phyloP scores from a whole-genome alignment of 2,113 vertebrate genomes.

The Chroicocephalus ridibundus region DNA sequence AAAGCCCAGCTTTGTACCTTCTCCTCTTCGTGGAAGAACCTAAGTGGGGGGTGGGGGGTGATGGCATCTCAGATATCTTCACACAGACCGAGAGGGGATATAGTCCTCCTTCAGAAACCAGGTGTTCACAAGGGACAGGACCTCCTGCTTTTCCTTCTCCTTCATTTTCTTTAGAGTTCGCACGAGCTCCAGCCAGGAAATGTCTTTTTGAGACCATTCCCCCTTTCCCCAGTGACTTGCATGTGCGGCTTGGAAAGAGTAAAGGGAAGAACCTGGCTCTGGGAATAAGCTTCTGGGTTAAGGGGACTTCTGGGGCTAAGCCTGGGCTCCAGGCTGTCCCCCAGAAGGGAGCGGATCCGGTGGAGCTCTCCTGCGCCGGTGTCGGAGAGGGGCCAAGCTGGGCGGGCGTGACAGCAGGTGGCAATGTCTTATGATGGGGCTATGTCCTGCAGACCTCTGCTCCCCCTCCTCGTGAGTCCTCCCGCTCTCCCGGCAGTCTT shows the following conservation, averaged over 20 bases:
- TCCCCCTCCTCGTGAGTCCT: not conserved
- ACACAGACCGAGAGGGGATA: not conserved
- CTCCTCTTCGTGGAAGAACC: not conserved
- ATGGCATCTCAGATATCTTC: not conserved
- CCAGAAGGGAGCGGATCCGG: not conserved
- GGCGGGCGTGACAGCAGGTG: accelerated
- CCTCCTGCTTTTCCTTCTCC: not conserved
- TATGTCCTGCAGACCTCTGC: not conserved
- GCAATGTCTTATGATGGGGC: not conserved
- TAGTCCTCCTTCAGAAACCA: not conserved
- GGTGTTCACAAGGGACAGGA: not conserved
- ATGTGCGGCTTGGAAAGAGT: not conserved
- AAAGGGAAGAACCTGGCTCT: not conserved
- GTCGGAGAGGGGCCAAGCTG: not conserved
- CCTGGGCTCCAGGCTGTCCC: not conserved
- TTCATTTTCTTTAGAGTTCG: not conserved
- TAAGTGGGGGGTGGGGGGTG: too few species aligned
- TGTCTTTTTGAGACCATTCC: not conserved
- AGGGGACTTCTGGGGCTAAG: not conserved
- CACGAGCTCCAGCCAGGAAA: not conserved
- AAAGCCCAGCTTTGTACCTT: not conserved
- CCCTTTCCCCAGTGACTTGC: not conserved
- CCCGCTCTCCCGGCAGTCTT: not conserved
- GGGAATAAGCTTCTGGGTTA: not conserved
- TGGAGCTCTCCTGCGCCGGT: not conserved